These are phyloP conservation scores for Neotragus pygmaeus DNA, from an alignment of 2,113 vertebrate genomes.

Conservation along the genomic window DNA sequence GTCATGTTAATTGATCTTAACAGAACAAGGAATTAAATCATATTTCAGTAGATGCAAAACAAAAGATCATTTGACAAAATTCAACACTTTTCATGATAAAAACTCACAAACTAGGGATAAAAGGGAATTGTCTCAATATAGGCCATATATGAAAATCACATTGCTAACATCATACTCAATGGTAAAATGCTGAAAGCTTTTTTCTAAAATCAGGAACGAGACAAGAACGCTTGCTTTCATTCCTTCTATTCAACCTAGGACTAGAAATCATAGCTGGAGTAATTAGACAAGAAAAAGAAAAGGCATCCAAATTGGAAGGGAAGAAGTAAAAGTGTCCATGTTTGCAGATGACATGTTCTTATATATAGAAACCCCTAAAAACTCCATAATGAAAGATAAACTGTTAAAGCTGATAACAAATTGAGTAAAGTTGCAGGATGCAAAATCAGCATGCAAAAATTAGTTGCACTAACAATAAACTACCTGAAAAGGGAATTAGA, in stretches of 20 bases:
- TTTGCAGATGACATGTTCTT: background rate
- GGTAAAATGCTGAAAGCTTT: background rate
- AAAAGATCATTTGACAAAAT: background rate
- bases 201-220: background rate
- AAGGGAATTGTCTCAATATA: background rate
- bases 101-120: background rate
- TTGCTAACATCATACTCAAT: background rate
- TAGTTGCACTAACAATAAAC: background rate
- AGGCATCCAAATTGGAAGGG: background rate
- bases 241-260: background rate
- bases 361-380: background rate
- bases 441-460: background rate
- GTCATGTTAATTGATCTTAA: background rate
- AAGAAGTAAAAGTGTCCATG: background rate
- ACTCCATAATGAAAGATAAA: background rate
- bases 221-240: background rate
- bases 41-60: background rate
- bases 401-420: background rate
- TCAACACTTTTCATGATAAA: background rate
- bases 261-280: background rate
- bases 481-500: background rate
- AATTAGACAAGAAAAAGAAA: background rate
- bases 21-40: background rate
- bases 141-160: background rate
- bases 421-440: background rate